Conservation (phyloP, 2,113 vertebrate species). For the Alouatta palliata region DNA sequence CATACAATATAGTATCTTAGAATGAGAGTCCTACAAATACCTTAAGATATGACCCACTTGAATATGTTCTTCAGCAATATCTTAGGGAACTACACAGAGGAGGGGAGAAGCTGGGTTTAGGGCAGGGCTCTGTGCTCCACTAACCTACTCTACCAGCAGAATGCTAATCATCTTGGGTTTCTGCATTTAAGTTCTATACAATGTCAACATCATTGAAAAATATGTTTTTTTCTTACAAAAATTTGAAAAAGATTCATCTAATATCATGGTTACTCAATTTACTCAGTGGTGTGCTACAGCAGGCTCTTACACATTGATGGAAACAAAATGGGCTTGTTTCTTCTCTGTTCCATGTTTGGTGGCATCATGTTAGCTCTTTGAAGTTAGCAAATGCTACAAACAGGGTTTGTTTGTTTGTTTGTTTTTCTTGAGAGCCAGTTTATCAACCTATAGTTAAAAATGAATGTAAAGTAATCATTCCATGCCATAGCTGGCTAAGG, state of each 20-base stretch:
- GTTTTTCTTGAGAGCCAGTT: background rate
- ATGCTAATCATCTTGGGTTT: background rate
- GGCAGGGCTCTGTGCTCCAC: background rate
- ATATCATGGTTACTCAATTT: background rate
- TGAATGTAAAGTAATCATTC: background rate
- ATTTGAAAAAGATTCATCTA: background rate
- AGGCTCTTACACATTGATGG: background rate
- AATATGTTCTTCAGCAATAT: background rate
- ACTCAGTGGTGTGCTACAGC: accelerated
- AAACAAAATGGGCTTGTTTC: background rate
- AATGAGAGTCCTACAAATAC: background rate
- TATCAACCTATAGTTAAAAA: background rate
- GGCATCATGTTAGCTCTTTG: background rate
- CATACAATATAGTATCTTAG: background rate
- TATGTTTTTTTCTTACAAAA: background rate
- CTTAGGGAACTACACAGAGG: background rate
- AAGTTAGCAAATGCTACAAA: background rate
- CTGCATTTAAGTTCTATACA: background rate
- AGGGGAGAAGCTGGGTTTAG: background rate
- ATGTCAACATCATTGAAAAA: background rate
- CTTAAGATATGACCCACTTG: background rate
- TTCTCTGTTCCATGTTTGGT: background rate
- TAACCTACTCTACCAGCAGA: background rate
- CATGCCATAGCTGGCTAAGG: background rate
- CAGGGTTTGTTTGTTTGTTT: background rate